Conservation (phyloP, 2,797 vertebrate species). For the Oophaga sylvatica region DNA sequence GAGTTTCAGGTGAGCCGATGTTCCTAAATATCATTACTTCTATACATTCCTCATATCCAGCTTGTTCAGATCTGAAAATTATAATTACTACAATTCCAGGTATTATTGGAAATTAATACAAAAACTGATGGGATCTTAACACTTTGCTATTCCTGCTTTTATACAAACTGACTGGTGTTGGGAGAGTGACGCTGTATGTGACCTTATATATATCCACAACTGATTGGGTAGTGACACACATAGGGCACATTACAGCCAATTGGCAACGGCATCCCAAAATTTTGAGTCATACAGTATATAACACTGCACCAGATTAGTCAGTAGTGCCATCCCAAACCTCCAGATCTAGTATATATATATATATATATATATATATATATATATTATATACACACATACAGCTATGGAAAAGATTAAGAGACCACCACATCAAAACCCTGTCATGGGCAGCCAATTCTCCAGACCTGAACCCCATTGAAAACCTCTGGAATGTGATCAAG, state of each 20-base stretch:
- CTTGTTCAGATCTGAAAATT: neutral
- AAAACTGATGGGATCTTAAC: neutral
- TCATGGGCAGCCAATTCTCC: no score
- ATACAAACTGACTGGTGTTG: no score
- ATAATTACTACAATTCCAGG: neutral
- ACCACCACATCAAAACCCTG: no score
- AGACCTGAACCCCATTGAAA: no score
- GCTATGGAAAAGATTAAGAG: no score
- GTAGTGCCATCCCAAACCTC: no score
- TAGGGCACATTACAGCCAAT: neutral
- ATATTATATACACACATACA: no score
- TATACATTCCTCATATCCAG: neutral
- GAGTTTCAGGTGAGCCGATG: slow-evolving; percentile 46
- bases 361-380: no score
- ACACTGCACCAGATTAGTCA: no score
- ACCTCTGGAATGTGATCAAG: no score
- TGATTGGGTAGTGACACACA: neutral
- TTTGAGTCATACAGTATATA: neutral
- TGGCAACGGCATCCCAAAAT: neutral
- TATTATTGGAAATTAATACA: neutral
- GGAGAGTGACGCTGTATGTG: neutral
- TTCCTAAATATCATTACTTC: neutral
- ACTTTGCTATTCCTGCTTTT: neutral
- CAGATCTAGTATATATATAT: no score
- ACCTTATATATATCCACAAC: neutral